Evolutionary conservation across 23 tunicate genomes (phyloP).

Genomic region (Clavelina lepadiformis): DNA sequence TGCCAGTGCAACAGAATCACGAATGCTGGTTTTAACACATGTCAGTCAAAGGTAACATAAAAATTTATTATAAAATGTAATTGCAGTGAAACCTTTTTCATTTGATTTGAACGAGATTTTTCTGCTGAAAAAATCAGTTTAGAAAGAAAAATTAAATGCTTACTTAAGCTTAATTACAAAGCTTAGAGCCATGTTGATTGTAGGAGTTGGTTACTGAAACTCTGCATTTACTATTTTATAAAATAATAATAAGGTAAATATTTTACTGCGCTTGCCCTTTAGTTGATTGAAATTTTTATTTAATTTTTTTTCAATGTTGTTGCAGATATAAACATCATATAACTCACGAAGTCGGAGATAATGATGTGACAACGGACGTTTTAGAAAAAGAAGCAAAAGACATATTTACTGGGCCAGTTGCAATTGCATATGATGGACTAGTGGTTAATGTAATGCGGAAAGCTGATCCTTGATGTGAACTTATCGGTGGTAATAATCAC

Average conservation of each 20-base stretch:
- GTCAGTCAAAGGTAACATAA: conserved; percentile 81
- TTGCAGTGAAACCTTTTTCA: too few species aligned
- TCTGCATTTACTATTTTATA: too few species aligned
- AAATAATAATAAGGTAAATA: background rate
- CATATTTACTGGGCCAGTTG: conserved; percentile 47
- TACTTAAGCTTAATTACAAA: too few species aligned
- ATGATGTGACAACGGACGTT: conserved; percentile 37
- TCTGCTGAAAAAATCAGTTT: too few species aligned
- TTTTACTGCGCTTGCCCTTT: background rate
- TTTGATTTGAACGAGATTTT: too few species aligned
- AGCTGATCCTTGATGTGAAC: too few species aligned
- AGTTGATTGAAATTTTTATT: background rate
- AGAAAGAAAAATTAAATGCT: too few species aligned
- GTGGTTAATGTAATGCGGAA: conserved; percentile 56
- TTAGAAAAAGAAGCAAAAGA: conserved; percentile 48
- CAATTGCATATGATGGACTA: conserved; percentile 81
- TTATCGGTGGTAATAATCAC: too few species aligned
- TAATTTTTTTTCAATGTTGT: background rate
- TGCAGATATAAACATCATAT: conserved; percentile 49
- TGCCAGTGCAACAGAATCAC: conserved; percentile 35
- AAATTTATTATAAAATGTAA: too few species aligned
- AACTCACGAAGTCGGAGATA: conserved; percentile 49
- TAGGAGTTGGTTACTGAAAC: too few species aligned
- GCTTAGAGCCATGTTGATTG: background rate
- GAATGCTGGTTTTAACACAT: conserved; percentile 62